Evolutionary conservation across 1,140 invertebrate species (phyloP), one percentile per base, ranked within the genome.

Genomic region (Drosophila kepulauana): DNA sequence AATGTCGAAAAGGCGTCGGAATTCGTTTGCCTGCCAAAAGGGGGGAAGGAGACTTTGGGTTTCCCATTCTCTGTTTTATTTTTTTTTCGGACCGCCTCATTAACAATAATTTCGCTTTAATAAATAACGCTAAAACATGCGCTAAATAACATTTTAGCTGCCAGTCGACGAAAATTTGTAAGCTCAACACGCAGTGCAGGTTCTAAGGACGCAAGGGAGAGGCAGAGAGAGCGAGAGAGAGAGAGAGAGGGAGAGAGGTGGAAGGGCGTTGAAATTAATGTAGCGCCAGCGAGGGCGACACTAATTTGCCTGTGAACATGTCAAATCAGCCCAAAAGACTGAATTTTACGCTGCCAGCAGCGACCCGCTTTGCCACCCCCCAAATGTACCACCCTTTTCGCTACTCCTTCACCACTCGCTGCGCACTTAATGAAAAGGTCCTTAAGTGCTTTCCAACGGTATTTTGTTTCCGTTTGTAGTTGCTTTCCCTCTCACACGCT

Each of bases 51-150:
- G 11, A 11, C 15, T 41, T 49, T 11, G 13, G 5, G 7, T 28
- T 46, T 30, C 28, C 11, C 49, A 20, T 45, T 43, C 25, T 28
- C 33, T 8, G 3, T 45, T 54, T 49, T 65, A 1, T 3, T 16
- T 28, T 8, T 54, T 41, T 25, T 48, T 66, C 28, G n/a, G 28
- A 58, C 33, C 59, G 67, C 65, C 85, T 89, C 85, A 89, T 89
- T 89, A 89, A 89, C 85, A 89, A 89, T 89, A 89, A 89, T 89
- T 89, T 89, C 72, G 78, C 75, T 89, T 89, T 89, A 89, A 89
- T 89, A 89, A 89, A 89, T 89, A 89, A 89, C 85, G 85, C 71
- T 89, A 89, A 89, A 89, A 89, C 85, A 89, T 89, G 85, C 85
- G 85, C 85, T 89, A 89, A 89, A 89, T 81, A 89, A 89, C 85